phyloP scores from a whole-genome alignment of 2,113 vertebrate species.

The Monopterus albus region DNA sequence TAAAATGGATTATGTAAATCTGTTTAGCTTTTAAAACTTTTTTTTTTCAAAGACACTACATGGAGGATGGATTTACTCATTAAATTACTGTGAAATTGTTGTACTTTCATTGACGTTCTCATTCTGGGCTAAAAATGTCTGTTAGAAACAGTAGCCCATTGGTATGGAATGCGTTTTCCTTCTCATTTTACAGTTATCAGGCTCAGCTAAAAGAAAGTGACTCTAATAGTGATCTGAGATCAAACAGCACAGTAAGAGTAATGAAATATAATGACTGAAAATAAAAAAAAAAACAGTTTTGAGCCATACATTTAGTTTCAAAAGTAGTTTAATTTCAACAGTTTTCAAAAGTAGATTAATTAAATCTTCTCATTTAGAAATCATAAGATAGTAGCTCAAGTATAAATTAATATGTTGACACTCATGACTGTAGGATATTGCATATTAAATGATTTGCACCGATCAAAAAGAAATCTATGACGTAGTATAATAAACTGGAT shows the following conservation, averaged over 20 bases:
- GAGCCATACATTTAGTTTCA: no score
- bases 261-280: conserved; percentile 14
- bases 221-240: background rate
- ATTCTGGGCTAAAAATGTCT: background rate
- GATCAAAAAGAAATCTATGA: background rate
- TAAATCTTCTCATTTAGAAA: background rate
- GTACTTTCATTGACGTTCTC: conserved; percentile 29
- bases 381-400: background rate
- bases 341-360: conserved; percentile 5
- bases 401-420: no score
- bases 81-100: conserved; percentile 60
- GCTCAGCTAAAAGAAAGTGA: background rate
- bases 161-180: background rate
- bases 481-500: conserved; percentile 10
- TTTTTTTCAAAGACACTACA: conserved; percentile 19
- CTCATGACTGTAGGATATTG: no score
- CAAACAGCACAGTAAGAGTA: background rate
- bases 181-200: background rate
- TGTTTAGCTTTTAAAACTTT: conserved; percentile 32
- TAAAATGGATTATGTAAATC: conserved; percentile 60
- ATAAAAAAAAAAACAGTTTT: no score
- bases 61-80: conserved; percentile 30
- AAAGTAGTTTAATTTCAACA: conserved; percentile 6
- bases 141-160: background rate
- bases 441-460: background rate